Percentiles rank a stretch among this genome's conserved stretches.
These are phyloP conservation scores for Andrena camellia DNA, from an alignment of 2,888 invertebrate species.

Conservation along the genomic window DNA sequence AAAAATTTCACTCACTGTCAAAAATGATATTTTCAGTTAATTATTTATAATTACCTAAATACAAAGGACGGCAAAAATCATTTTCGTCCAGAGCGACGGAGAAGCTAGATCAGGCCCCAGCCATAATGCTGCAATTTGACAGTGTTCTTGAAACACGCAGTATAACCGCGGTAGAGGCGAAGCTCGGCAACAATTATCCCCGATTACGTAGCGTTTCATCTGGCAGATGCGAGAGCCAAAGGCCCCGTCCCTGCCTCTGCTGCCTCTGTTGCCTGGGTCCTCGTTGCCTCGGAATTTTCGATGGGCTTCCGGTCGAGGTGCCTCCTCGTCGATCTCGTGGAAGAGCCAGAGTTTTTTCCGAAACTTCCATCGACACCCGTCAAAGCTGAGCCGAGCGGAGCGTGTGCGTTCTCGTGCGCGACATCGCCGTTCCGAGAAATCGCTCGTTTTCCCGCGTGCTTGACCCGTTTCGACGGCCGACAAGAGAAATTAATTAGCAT, in stretches of 20 bases:
- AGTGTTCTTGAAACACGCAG: neutral
- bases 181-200: slow-evolving; percentile 26
- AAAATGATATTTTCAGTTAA: too few relatives aligned
- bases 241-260: slow-evolving; percentile 22
- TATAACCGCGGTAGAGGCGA: neutral
- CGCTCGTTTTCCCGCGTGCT: slow-evolving; percentile 22
- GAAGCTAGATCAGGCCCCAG: too few relatives aligned
- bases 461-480: slow-evolving; percentile 6
- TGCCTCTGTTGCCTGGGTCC: slow-evolving; percentile 38
- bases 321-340: neutral
- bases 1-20: too few relatives aligned
- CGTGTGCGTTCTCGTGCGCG: too few relatives aligned
- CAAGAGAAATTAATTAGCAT: slow-evolving; percentile 1
- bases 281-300: neutral
- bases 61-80: too few relatives aligned
- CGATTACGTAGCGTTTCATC: slow-evolving; percentile 29
- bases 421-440: slow-evolving; percentile 9
- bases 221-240: slow-evolving; percentile 20
- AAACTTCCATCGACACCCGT: neutral
- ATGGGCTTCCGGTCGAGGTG: slow-evolving; percentile 47
- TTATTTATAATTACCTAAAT: too few relatives aligned
- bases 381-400: too few relatives aligned
- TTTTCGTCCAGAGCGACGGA: too few relatives aligned
- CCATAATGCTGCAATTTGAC: neutral
- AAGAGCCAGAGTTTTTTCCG: neutral